Conservation (phyloP, 2,113 vertebrate species). For the Scalopus aquaticus region DNA sequence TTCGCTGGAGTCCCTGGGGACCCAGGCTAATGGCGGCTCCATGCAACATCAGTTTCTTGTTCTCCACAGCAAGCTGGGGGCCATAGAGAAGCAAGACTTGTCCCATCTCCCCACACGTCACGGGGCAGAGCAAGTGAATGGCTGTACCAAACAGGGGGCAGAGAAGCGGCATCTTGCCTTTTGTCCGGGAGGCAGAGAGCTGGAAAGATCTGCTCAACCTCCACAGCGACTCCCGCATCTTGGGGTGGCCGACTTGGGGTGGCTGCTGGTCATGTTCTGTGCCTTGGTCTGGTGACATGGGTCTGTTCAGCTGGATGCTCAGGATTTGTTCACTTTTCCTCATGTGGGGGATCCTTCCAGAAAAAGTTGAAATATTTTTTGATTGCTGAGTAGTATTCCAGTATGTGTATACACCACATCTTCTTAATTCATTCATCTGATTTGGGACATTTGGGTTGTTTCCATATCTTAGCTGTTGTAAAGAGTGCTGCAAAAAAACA, state of each 20-base stretch:
- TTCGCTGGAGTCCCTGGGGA: neutral
- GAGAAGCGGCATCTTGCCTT: neutral
- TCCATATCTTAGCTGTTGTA: no score
- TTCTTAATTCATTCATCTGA: no score
- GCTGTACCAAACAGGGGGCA: neutral
- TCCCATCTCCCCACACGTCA: neutral
- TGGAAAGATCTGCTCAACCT: neutral
- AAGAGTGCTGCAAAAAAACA: no score
- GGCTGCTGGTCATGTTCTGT: neutral
- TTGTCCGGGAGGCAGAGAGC: neutral
- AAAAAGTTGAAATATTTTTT: neutral
- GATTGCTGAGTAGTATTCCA: no score
- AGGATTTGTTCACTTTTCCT: neutral
- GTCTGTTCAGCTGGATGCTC: no score
- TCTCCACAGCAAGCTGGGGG: no score
- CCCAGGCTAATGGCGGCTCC: neutral
- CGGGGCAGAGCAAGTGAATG: neutral
- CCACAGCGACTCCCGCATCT: neutral
- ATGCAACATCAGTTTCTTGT: accelerated
- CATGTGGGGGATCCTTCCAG: neutral
- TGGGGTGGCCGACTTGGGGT: neutral
- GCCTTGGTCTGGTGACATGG: neutral
- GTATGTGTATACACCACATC: no score
- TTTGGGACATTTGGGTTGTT: no score
- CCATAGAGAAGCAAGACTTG: accelerated